phyloP scores from a whole-genome alignment of 2,888 invertebrate species.

The Stictocephala bisonia region DNA sequence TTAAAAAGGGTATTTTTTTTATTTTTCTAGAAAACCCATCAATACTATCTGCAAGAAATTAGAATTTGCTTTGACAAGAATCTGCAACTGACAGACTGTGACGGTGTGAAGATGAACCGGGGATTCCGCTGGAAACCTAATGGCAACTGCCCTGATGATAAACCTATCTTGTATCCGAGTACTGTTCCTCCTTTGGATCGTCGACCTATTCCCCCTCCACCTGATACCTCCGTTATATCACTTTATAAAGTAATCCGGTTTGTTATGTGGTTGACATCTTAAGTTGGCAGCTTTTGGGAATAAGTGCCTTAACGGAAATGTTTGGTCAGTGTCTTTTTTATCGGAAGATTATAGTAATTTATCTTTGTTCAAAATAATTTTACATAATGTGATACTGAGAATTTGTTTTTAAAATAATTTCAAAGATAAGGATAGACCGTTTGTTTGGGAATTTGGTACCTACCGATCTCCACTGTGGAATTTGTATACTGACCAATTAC shows the following conservation, averaged over 20 bases:
- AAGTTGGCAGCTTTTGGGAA: no score
- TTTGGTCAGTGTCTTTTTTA: no score
- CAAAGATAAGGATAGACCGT: no score
- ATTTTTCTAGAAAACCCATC: conserved; percentile 66
- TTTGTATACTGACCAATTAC: no score
- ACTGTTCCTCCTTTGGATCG: conserved; percentile 21
- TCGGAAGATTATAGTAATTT: no score
- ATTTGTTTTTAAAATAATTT: no score
- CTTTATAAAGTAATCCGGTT: conserved; percentile 36
- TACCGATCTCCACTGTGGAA: no score
- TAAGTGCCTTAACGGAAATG: no score
- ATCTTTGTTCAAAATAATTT: no score
- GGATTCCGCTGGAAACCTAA: conserved; percentile 6
- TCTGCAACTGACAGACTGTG: conserved; percentile 74
- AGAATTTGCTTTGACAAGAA: conserved; percentile 79
- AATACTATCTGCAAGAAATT: conserved; percentile 75
- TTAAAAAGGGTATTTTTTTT: no score
- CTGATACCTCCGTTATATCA: conserved; percentile 2
- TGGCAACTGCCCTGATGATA: conserved; percentile 52
- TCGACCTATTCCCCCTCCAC: conserved; percentile 2
- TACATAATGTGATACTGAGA: no score
- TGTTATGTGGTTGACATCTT: conserved; percentile 41
- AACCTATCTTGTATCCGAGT: conserved; percentile 50
- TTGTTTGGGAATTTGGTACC: no score
- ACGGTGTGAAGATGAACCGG: conserved; percentile 66